Base-by-base conservation (phyloP, 2,797 vertebrate genomes). In the Harpagifer antarcticus region DNA sequence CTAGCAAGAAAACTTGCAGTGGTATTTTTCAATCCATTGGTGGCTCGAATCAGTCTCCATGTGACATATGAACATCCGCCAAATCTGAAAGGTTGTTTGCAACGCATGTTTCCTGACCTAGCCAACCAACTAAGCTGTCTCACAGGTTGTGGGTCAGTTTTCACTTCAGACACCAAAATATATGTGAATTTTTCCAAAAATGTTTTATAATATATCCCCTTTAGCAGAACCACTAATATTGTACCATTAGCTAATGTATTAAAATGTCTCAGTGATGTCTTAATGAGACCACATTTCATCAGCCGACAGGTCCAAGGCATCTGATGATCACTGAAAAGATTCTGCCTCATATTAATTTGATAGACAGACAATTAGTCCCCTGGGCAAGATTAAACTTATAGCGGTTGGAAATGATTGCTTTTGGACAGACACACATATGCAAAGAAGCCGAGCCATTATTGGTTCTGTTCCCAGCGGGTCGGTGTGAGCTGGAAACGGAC, bases 361-460 rank as follows among this genome's bases (percentile, higher is more conserved):
- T 55, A 52, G 86, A 78, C 66, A 84, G 72, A 81, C 66, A 84
- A 84, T 89, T 90, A 84, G 64, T 79, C 43, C 72, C 60, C 8
- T 15, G 58, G 60, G 76, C 57, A 42, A 37, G 31, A 43, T 76
- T 49, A 68, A 56, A 72, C 53, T 76, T 55, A 6, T 17, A 68
- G 71, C 68, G 1, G 7, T 19, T 77, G 53, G 72, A 74, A 69
- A 69, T 67, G 63, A 84, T 88, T 86, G 78, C 77, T 83, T 87
- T 86, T 79, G 61, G 83, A 76, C 76, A 79, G 81, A 82, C 76
- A 70, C 61, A 62, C 43, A 58, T 86, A 71, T 84, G 65, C 75
- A 82, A 74, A 84, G 48, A 52, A 72, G 75, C 66, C 56, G 33
- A 69, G 76, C 65, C 55, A 53, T 68, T 74, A 56, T 68, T 71